Evolutionary conservation across 2,797 vertebrate genomes (phyloP), one percentile per base, ranked within the genome.

Genomic region (Siniperca undulata): DNA sequence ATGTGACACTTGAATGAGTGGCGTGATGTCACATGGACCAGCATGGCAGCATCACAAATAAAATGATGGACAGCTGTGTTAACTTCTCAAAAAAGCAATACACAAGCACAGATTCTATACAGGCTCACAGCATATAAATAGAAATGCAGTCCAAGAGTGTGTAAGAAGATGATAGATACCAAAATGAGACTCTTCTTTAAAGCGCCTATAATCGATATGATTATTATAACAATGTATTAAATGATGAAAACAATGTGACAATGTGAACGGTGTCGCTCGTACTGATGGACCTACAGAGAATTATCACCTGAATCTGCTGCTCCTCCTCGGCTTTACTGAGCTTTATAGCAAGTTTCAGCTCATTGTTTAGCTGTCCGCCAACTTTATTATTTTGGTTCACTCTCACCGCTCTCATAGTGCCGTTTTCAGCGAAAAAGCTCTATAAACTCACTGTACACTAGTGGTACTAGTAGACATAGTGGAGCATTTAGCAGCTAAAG

Each of bases 1-100:
- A 67, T 82, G 71, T 88, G 64, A 82, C 84, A 84, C 36, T 71
- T 77, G n/a, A 82, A 66, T 70, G n/a, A 71, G 16, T 40, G 48
- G 24, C 19, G 6, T 71, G 44, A 46, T 76, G 70, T 69, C 80
- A 56, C 58, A 14, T 38, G 60, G 48, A 73, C n/a, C 58, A 13
- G 5, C 20, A 16, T 19, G 56, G 53, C 77, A 67, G 59, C 60
- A 71, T 64, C 61, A 70, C 20, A 60, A 52, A 77, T 70, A 34
- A 42, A 60, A 77, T 78, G 13, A 76, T 61, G 22, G 82, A 80
- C 69, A 80, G 60, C 44, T 71, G 3, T 53, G 46, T 42, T 74
- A 56, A 68, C 27, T 42, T 75, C 48, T 34, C 34, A 50, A 52
- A 42, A 78, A 69, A 75, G 0, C 40, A 34, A 40, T 17, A 69